These are phyloP conservation scores for Siderastrea radians DNA, from an alignment of 92 coral and sea anemone species.

Conservation along the genomic window DNA sequence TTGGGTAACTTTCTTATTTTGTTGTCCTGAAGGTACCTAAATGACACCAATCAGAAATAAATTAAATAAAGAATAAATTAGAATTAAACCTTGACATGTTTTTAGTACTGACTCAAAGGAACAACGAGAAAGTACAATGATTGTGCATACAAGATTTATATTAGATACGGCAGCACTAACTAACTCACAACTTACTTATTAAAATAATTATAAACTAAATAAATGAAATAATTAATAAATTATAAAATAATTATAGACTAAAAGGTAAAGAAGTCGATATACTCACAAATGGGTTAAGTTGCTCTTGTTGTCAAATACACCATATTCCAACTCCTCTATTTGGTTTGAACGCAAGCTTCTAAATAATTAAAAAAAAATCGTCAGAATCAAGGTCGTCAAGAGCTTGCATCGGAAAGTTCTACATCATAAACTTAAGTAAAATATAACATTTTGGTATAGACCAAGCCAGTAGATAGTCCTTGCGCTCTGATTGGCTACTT, in stretches of 20 bases:
- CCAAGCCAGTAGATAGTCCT: too few relatives aligned
- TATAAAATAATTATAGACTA: neutral
- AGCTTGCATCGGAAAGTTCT: too few relatives aligned
- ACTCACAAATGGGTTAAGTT: conserved; percentile 36
- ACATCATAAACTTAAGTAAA: too few relatives aligned
- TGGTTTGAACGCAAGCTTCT: conserved; percentile 36
- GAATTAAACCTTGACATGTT: too few relatives aligned
- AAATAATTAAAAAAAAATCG: neutral
- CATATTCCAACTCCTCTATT: conserved; percentile 14
- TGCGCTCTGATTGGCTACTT: too few relatives aligned
- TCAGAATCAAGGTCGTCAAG: neutral
- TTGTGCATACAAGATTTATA: too few relatives aligned
- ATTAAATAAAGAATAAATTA: too few relatives aligned
- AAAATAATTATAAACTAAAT: neutral
- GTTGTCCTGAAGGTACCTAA: conserved; percentile 1
- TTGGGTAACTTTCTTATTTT: neutral
- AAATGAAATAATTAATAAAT: neutral
- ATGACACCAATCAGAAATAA: neutral
- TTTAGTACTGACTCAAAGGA: too few relatives aligned
- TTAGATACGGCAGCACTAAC: too few relatives aligned
- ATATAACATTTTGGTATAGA: too few relatives aligned
- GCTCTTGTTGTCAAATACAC: conserved; percentile 8
- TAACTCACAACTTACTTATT: too few relatives aligned
- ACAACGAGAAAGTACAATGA: too few relatives aligned
- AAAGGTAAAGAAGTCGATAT: neutral